These are phyloP conservation scores for Nanorana parkeri DNA, from an alignment of 2,113 vertebrate species.

Conservation along the genomic window DNA sequence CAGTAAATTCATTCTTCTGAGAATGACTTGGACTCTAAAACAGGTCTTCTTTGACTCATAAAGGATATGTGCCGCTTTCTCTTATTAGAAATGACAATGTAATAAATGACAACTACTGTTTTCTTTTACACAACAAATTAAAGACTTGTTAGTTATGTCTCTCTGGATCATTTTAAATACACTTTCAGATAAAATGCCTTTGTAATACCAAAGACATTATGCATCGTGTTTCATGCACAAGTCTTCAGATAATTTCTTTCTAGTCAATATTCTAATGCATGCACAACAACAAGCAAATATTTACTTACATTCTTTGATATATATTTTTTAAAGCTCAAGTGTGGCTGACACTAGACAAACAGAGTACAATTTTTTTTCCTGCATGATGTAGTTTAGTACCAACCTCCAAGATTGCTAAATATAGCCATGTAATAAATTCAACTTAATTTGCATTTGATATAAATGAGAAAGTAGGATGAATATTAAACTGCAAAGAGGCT, in stretches of 20 bases:
- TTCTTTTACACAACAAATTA: slow-evolving; percentile 5
- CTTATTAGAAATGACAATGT: slow-evolving; percentile 9
- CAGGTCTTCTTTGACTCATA: neutral
- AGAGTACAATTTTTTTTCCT: no score
- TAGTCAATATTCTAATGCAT: slow-evolving; percentile 19
- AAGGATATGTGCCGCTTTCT: no score
- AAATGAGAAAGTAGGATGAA: no score
- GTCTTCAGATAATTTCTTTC: neutral
- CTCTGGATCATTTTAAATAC: slow-evolving; percentile 21
- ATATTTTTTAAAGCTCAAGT: neutral
- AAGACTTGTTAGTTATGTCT: slow-evolving; percentile 29
- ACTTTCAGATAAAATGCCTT: slow-evolving; percentile 13
- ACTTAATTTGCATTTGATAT: no score
- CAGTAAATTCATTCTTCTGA: neutral
- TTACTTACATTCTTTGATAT: neutral
- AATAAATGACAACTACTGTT: neutral
- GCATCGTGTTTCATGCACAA: slow-evolving; percentile 19
- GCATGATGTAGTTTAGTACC: no score
- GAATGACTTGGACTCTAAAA: neutral
- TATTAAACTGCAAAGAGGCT: no score
- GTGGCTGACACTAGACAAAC: no score
- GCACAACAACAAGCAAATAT: neutral
- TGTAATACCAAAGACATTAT: slow-evolving; percentile 18
- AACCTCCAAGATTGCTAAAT: no score
- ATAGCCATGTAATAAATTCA: no score